Evolutionary conservation across 2,888 invertebrate species (phyloP), one percentile per base, ranked within the genome.

Genomic region (Onthophagus sagittarius): DNA sequence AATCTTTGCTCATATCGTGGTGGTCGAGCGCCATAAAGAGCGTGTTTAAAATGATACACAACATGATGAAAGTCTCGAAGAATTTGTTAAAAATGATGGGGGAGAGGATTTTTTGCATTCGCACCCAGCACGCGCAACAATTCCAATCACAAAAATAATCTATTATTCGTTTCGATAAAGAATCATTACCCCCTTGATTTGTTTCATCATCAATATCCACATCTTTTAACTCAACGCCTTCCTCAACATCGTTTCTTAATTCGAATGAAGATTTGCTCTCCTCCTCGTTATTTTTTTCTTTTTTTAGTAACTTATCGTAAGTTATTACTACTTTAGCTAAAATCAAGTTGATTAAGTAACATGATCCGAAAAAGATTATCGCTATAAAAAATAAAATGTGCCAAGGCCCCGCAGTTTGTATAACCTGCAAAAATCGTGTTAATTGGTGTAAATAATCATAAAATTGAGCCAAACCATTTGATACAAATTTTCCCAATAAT

Each of bases 291-390:
- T 94, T 94, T 86, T 96, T 97, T 84, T 97, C 97, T 86, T 97
- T 96, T 86, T 96, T 97, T 88, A 98, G 97, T 86, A 98, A 90
- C 88, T 99, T 98, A 86, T 98, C 98, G 88, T 99, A 99, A 72
- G 97, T 97, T 98, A 98, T 98, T 83, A 98, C 98, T 87, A 98
- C 98, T 87, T 98, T 98, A 86, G 98, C 98, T 90, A 99, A 93
- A 87, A 98, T 99, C 90, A 99, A 92, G 89, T 99, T 99, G 85
- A 99, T 97, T 84, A 99, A 93, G 89, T 98, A 99, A 90, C 98
- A 98, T 77, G 98, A 98, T 82, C 98, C 98, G 86, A 99, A 91
- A 89, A 99, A 97, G 88, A 99, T 98, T 86, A 98, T 98, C 81
- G 98, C 94, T 84, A 98, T 95, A 89, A 99, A 99, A 90, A 98